phyloP scores from a whole-genome alignment of 2,113 vertebrate species.

The Macroglossus sobrinus region DNA sequence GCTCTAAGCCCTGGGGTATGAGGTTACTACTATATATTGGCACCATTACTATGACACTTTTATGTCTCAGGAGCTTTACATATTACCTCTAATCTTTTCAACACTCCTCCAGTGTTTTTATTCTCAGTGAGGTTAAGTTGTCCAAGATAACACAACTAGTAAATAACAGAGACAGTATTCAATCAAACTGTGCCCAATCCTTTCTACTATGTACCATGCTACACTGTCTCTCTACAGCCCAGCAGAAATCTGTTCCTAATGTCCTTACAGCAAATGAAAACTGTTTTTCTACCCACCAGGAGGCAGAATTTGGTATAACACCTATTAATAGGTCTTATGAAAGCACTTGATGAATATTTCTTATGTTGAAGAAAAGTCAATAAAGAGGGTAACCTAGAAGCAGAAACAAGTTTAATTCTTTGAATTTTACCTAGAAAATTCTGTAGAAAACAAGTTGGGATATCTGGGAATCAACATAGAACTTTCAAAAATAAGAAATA shows the following conservation, averaged over 20 bases:
- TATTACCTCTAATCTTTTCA: neutral
- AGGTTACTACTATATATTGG: neutral
- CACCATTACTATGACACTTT: neutral
- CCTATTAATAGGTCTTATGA: neutral
- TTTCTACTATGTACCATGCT: neutral
- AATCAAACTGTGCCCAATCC: neutral
- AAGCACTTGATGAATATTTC: neutral
- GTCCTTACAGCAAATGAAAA: neutral
- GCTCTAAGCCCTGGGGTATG: neutral
- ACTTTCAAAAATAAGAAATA: neutral
- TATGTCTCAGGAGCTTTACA: neutral
- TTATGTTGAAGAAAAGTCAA: neutral
- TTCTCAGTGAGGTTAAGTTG: neutral
- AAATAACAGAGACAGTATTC: neutral
- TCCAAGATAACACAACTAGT: neutral
- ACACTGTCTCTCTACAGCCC: neutral
- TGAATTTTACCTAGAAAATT: neutral
- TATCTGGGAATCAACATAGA: neutral
- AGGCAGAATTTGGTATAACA: neutral
- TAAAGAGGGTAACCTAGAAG: neutral
- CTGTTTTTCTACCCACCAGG: neutral
- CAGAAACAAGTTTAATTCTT: neutral
- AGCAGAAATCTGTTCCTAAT: neutral
- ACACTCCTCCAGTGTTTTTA: neutral
- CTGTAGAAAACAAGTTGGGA: neutral